Percentiles rank a stretch among this genome's conserved stretches.
Evolutionary conservation across 2,113 vertebrate genomes (phyloP).

Genomic region (human): DNA sequence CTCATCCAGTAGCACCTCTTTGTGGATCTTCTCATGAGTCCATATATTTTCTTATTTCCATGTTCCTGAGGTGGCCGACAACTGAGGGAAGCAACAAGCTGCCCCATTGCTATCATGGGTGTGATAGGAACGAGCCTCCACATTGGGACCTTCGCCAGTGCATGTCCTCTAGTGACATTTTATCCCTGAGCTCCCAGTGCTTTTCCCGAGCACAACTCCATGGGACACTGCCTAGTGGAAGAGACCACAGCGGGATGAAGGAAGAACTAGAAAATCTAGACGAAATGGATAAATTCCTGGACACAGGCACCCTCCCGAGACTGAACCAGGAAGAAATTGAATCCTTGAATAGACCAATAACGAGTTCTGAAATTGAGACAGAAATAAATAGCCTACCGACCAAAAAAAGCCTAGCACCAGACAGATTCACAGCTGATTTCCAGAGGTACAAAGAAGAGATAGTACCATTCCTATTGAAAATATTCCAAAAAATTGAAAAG

Average conservation of each 20-base stretch:
- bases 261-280: not conserved
- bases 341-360: too few relatives aligned
- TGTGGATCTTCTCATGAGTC: not conserved
- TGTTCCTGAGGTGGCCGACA: not conserved
- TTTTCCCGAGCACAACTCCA: accelerated
- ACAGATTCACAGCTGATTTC: too few relatives aligned
- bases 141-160: not conserved
- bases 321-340: too few relatives aligned
- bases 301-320: too few relatives aligned
- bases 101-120: not conserved
- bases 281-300: too few relatives aligned
- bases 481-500: too few relatives aligned
- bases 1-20: too few relatives aligned
- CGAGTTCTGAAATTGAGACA: too few relatives aligned
- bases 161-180: not conserved
- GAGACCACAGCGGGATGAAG: not conserved
- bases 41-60: not conserved
- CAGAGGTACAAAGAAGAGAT: too few relatives aligned
- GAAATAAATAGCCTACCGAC: too few relatives aligned
- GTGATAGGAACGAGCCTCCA: not conserved
- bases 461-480: too few relatives aligned
- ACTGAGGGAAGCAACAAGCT: not conserved
- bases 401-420: too few relatives aligned
- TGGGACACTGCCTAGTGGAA: not conserved
- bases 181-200: not conserved